Evolutionary conservation across 2,888 invertebrate genomes (phyloP), one percentile per base, ranked within the genome.

Genomic region (Drosophila parthenogenetica): DNA sequence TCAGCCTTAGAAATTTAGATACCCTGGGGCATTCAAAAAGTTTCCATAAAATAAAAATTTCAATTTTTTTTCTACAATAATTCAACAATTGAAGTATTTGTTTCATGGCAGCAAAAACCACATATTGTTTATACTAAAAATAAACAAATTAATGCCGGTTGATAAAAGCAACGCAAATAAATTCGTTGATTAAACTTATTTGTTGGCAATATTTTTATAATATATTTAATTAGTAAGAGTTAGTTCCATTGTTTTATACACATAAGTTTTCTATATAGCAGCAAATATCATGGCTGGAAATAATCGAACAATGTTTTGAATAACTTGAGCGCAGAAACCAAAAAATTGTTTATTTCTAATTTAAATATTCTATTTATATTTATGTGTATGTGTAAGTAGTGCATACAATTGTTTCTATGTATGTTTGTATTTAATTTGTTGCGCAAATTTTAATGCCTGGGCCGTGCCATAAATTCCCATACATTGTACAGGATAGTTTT

Each of bases 281-380:
- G 40, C 5, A n/a, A 39, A 37, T 42, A 25, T 53, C 61, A 39
- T 40, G 46, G 11, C 25, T 10, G 13, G 11, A 51, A 48, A 2
- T 42, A n/a, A 29, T 42, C 51, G 29, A 22, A 29, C 22, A 14
- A 39, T 65, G 8, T 46, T 57, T 53, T 61, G 58, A 49, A 46
- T 54, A 63, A 63, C 19, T 60, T 63, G 37, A 39, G 22, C n/a
- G 59, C 25, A 17, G 40, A 59, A 42, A 59, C 19, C 1, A 16
- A 53, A 43, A 74, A 61, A 69, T 29, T 50, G 67, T 64, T 61
- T 63, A 60, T 73, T 69, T 58, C 42, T 42, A 43, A 54, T 58
- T 73, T 69, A 58, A 69, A 25, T 58, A 29, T 35, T 53, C 74
- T 72, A 54, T 60, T 77, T 70, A 51, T 48, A 57, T 17, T 39